Percentiles rank a stretch among this genome's conserved stretches.
These are phyloP conservation scores for Flexamia atlantica DNA, from an alignment of 2,888 invertebrate species.

Conservation along the genomic window DNA sequence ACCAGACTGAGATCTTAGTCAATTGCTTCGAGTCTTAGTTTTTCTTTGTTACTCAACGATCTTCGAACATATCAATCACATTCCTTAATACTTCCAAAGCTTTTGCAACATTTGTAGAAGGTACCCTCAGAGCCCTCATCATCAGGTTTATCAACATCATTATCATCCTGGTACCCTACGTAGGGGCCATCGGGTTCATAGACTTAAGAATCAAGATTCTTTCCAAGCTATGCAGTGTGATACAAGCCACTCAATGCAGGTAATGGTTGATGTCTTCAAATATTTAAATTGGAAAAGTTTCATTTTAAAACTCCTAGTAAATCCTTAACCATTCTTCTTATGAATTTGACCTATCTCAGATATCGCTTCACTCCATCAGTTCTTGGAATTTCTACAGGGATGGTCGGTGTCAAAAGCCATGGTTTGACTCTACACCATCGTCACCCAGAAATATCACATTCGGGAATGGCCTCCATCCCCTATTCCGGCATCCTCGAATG, in stretches of 20 bases:
- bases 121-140: not conserved
- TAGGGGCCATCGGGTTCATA: conserved; percentile 36
- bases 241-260: conserved; percentile 9
- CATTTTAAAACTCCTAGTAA: conserved; percentile 22
- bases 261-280: conserved; percentile 16
- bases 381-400: conserved; percentile 36
- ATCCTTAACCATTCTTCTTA: conserved; percentile 65
- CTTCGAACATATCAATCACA: conserved; percentile 13
- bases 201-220: not conserved
- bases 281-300: not conserved
- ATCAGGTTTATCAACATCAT: not conserved
- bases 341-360: conserved; percentile 59
- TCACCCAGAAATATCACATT: conserved; percentile 43
- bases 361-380: conserved; percentile 1
- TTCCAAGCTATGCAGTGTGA: conserved; percentile 21
- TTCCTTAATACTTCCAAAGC: conserved; percentile 21
- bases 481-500: conserved; percentile 15
- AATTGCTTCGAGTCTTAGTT: not conserved
- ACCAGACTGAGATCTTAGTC: not conserved
- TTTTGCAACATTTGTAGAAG: too few relatives aligned
- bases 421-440: conserved; percentile 58
- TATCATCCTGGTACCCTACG: not conserved
- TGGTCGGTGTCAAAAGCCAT: conserved; percentile 64
- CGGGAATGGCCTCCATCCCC: conserved; percentile 61
- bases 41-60: not conserved